These are phyloP conservation scores for Mustela nigripes DNA, from an alignment of 2,113 vertebrate species.

Conservation along the genomic window DNA sequence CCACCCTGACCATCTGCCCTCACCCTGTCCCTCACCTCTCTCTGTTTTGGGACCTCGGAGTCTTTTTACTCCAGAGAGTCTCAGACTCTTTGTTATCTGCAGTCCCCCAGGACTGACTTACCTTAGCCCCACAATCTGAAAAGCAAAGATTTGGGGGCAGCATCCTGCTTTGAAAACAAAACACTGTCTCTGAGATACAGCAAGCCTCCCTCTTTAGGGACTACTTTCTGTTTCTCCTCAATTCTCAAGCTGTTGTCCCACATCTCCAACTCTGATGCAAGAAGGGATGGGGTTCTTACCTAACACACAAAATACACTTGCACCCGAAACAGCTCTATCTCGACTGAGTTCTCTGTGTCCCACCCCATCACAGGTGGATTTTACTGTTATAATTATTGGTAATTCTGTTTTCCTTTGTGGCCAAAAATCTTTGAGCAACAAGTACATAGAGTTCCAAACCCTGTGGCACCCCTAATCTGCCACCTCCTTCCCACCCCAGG, in stretches of 20 bases:
- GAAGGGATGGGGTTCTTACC: neutral
- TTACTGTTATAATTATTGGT: neutral
- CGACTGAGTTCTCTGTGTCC: neutral
- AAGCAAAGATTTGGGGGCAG: constrained; percentile 21
- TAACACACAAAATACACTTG: neutral
- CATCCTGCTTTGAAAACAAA: neutral
- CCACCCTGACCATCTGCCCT: neutral
- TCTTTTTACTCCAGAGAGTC: neutral
- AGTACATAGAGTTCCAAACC: neutral
- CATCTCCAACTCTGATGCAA: neutral
- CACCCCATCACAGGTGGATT: accelerated
- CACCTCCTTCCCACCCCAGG: neutral
- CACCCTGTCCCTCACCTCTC: neutral
- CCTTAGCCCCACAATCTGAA: neutral
- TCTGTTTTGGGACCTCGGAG: neutral
- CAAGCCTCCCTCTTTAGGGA: neutral
- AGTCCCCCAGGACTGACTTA: neutral
- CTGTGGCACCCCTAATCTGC: neutral
- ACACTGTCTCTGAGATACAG: neutral
- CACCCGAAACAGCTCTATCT: neutral
- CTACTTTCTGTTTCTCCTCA: neutral
- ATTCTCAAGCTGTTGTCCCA: neutral
- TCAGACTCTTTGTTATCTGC: too few species aligned
- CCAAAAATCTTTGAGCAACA: neutral
- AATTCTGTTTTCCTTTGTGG: neutral